Conservation (phyloP, 2,888 invertebrate genomes). For the Caenorhabditis uteleia region DNA sequence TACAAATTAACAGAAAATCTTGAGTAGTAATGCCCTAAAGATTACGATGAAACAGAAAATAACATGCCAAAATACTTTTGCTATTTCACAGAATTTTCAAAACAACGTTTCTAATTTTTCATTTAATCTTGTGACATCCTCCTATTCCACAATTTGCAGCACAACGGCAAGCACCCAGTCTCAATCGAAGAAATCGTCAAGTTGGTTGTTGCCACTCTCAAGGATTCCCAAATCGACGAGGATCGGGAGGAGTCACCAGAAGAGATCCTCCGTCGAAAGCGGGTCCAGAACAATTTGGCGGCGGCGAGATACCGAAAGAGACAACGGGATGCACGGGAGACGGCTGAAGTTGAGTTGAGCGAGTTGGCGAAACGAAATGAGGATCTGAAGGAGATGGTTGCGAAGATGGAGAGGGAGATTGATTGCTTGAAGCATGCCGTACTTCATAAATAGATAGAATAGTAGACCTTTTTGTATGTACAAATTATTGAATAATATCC, state of each 20-base stretch:
- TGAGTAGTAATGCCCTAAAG: too few relatives aligned
- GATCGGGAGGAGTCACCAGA: conserved; percentile 51
- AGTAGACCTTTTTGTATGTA: not conserved
- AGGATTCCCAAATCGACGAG: conserved; percentile 47
- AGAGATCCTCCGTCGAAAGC: conserved; percentile 59
- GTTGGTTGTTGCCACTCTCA: conserved; percentile 55
- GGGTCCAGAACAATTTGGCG: conserved; percentile 64
- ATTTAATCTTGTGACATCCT: conserved; percentile 3
- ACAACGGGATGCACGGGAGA: conserved; percentile 55
- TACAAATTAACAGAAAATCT: too few relatives aligned
- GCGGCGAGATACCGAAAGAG: conserved; percentile 63
- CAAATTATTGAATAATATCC: conserved; percentile 4
- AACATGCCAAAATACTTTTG: too few relatives aligned
- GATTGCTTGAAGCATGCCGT: conserved; percentile 35
- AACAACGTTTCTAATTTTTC: not conserved
- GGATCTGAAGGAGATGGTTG: conserved; percentile 39
- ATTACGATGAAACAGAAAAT: too few relatives aligned
- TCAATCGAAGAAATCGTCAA: conserved; percentile 62
- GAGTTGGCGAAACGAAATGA: conserved; percentile 48
- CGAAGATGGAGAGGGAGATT: conserved; percentile 41
- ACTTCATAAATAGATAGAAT: conserved; percentile 4
- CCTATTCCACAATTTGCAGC: conserved; percentile 1
- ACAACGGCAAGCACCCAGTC: conserved; percentile 21
- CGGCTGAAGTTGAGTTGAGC: conserved; percentile 47
- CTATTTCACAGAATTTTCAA: not conserved